Base-by-base conservation (phyloP, 2,888 invertebrate genomes). In the Meiosimyza platycephala region DNA sequence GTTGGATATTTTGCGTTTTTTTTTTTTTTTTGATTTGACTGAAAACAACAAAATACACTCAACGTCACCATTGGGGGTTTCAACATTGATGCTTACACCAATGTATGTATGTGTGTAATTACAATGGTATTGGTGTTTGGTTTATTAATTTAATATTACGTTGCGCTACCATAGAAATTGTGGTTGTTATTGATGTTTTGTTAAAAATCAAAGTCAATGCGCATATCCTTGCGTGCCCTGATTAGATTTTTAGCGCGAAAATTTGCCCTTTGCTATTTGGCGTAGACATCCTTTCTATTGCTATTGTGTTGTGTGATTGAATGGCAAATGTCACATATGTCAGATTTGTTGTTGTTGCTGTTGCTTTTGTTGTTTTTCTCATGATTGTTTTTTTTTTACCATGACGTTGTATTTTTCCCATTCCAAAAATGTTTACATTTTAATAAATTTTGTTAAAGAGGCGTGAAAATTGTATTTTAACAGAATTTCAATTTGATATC, bases 401-500 rank as follows among this genome's bases (percentile, higher is more conserved):
- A 55, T 55, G 47, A 57, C 67, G 47, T 11, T 22, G 59, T 9
- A 18, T 59, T 57, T 66, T 66, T 28, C 28, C 28, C 28, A 28
- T 28, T 28, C 28, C 28, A 28, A 28, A 13, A 66, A 66, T 55
- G 52, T 52, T 40, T 40, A 40, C 22, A n/a, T 81, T 83, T 76
- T 76, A 81, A 80, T 83, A 81, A 81, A 83, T 75, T 78, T 75
- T 79, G 82, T 81, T 81, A 80, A 83, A 80, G 83, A 82, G 82
- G 82, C 82, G 82, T 83, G 81, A 83, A 82, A 82, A 40, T 28
- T 28, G 78, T 78, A 77, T 77, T 77, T 78, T 79, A 78, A 75
- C 77, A 78, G 74, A 40, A 79, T 76, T 78, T 75, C 74, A 65
- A 22, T 62, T 64, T 6, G 48, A 65, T 82, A 76, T 71, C 78